phyloP scores from a whole-genome alignment of 2,113 vertebrate genomes.

The Apeltes quadracus region DNA sequence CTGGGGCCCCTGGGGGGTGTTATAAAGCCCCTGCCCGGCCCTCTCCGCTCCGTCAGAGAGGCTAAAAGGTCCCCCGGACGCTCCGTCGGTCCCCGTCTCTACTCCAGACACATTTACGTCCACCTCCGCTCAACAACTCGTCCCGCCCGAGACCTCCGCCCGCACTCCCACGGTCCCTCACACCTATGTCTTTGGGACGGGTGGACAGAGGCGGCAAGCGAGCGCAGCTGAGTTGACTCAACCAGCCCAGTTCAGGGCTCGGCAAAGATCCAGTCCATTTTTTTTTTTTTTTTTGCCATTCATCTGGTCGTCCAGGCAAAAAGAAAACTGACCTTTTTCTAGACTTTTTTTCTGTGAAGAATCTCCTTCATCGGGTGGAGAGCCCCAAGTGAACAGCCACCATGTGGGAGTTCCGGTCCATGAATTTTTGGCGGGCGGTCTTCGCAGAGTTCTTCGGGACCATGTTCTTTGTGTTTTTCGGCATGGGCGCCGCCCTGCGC shows the following conservation, averaged over 20 bases:
- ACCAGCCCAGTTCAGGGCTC: constrained; percentile 43
- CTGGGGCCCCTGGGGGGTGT: constrained; percentile 73
- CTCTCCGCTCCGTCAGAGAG: constrained; percentile 80
- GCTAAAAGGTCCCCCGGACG: constrained; percentile 78
- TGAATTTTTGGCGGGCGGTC: constrained; percentile 94
- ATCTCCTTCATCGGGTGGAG: constrained; percentile 32
- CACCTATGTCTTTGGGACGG: constrained; percentile 77
- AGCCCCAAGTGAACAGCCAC: constrained; percentile 59
- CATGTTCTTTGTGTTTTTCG: constrained; percentile 93
- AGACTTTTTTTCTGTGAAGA: constrained; percentile 35
- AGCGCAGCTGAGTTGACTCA: constrained; percentile 64
- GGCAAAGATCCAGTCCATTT: constrained; percentile 39
- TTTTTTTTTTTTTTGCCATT: constrained; percentile 43
- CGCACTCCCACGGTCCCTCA: constrained; percentile 56
- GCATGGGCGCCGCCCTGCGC: constrained; percentile 89
- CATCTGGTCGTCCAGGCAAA: constrained; percentile 48
- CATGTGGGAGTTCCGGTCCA: constrained; percentile 95
- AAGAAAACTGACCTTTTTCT: constrained; percentile 35
- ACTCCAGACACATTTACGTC: constrained; percentile 70
- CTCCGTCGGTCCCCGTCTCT: constrained; percentile 69
- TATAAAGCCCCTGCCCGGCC: constrained; percentile 81
- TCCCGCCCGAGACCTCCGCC: constrained; percentile 55
- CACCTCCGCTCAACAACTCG: constrained; percentile 70
- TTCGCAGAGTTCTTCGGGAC: constrained; percentile 94
- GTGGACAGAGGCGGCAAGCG: constrained; percentile 69